phyloP scores from a whole-genome alignment of 2,113 vertebrate genomes.

The Lophotis ruficrista region DNA sequence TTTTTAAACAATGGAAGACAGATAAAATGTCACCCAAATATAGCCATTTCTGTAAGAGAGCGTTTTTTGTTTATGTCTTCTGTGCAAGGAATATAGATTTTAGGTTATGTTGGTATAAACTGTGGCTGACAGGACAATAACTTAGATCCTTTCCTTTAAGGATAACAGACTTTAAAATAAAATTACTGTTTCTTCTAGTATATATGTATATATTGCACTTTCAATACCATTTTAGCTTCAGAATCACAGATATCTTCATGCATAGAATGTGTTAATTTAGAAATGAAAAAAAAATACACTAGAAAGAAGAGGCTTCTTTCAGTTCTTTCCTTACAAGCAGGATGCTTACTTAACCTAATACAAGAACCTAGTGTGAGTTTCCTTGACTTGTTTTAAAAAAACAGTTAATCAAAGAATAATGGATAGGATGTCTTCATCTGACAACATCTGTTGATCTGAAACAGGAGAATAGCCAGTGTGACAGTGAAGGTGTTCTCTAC shows the following conservation, averaged over 20 bases:
- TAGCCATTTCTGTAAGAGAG: not conserved
- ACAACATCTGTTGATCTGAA: slow-evolving; percentile 77
- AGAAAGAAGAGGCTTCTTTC: not conserved
- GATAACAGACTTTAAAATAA: slow-evolving; percentile 12
- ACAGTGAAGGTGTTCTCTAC: slow-evolving; percentile 71
- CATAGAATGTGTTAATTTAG: slow-evolving; percentile 9
- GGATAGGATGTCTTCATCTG: slow-evolving; percentile 68
- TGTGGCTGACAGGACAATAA: slow-evolving; percentile 4
- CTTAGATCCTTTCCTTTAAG: not conserved
- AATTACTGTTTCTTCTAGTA: not conserved
- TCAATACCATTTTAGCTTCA: slow-evolving; percentile 20
- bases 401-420: slow-evolving; percentile 62
- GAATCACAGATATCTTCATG: not conserved
- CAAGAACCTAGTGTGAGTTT: slow-evolving; percentile 40
- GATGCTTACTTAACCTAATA: slow-evolving; percentile 11
- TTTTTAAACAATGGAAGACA: not conserved
- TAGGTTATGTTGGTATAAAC: not conserved
- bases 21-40: not conserved
- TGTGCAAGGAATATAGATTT: not conserved
- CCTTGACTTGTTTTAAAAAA: slow-evolving; percentile 25
- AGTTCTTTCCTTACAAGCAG: slow-evolving; percentile 6
- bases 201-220: not conserved
- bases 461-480: slow-evolving; percentile 62
- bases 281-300: not conserved
- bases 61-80: slow-evolving; percentile 8